A percentile compares a stretch with the other conserved stretches of the same genome.
phyloP scores from a whole-genome alignment of 1,140 invertebrate genomes.

The Drosophila chauvacae region DNA sequence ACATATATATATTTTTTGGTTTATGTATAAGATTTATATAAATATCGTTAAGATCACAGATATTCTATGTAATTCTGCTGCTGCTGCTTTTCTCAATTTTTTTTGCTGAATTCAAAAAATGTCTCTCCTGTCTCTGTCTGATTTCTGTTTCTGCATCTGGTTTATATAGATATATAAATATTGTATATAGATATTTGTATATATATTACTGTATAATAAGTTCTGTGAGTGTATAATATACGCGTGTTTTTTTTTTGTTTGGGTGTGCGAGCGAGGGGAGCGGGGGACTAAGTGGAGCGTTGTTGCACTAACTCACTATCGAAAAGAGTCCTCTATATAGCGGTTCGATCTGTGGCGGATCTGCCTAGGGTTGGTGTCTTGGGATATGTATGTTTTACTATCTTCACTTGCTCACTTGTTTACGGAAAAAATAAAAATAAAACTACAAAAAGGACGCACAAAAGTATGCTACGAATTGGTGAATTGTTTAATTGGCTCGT shows the following conservation, averaged over 20 bases:
- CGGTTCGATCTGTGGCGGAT: constrained; percentile 21
- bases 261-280: constrained; percentile 21
- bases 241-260: background rate
- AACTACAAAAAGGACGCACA: constrained; percentile 43
- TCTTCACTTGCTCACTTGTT: constrained; percentile 25
- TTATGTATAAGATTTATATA: constrained; percentile 64
- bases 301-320: constrained; percentile 38
- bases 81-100: constrained; percentile 47
- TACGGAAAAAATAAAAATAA: background rate
- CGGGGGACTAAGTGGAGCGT: constrained; percentile 24
- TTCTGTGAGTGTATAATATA: constrained; percentile 50
- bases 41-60: constrained; percentile 85
- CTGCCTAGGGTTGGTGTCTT: constrained; percentile 8
- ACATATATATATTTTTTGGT: constrained; percentile 49
- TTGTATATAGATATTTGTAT: constrained; percentile 60
- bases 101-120: constrained; percentile 47
- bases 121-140: constrained; percentile 12
- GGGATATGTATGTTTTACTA: constrained; percentile 52
- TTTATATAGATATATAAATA: constrained; percentile 61
- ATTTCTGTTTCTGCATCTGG: constrained; percentile 37
- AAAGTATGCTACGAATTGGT: constrained; percentile 53
- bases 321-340: constrained; percentile 30
- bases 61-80: constrained; percentile 84
- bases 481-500: constrained; percentile 7
- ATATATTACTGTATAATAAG: constrained; percentile 56